phyloP scores from a whole-genome alignment of 1,140 invertebrate genomes.

The Drosophila obscura region DNA sequence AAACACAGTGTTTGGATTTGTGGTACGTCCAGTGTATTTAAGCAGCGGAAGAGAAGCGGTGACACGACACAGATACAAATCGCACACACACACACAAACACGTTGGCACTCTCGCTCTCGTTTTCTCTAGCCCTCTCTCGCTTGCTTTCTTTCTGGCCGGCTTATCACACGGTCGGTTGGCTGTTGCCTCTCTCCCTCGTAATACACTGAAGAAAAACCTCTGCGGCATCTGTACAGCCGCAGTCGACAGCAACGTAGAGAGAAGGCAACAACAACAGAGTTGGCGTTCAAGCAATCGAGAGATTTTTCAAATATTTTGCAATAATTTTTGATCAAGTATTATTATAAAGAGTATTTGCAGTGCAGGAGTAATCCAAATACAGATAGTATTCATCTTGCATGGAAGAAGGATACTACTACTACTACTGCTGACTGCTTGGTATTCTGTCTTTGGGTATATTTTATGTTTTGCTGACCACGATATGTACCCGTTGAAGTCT shows the following conservation, averaged over 20 bases:
- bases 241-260: slow-evolving; percentile 70
- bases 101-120: slow-evolving; percentile 34
- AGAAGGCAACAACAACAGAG: slow-evolving; percentile 76
- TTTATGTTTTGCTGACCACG: slow-evolving; percentile 67
- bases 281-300: slow-evolving; percentile 37
- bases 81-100: slow-evolving; percentile 11
- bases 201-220: slow-evolving; percentile 75
- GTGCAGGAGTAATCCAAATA: slow-evolving; percentile 22
- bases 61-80: slow-evolving; percentile 4
- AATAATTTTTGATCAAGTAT: slow-evolving; percentile 55
- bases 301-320: slow-evolving; percentile 63
- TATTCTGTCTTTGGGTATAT: slow-evolving; percentile 33
- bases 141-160: slow-evolving; percentile 4
- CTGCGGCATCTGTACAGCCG: slow-evolving; percentile 70
- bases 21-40: slow-evolving; percentile 72
- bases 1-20: slow-evolving; percentile 72
- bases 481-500: slow-evolving; percentile 82
- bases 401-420: slow-evolving; percentile 2
- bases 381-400: slow-evolving; percentile 19
- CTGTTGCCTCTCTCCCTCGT: slow-evolving; percentile 54
- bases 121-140: slow-evolving; percentile 32
- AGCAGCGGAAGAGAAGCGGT: slow-evolving; percentile 15
- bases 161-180: slow-evolving; percentile 18
- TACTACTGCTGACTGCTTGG: slow-evolving; percentile 17
- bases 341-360: slow-evolving; percentile 42